Evolutionary conservation across 2,797 vertebrate genomes (phyloP), one percentile per base, ranked within the genome.

Genomic region (Danio jaintianensis): DNA sequence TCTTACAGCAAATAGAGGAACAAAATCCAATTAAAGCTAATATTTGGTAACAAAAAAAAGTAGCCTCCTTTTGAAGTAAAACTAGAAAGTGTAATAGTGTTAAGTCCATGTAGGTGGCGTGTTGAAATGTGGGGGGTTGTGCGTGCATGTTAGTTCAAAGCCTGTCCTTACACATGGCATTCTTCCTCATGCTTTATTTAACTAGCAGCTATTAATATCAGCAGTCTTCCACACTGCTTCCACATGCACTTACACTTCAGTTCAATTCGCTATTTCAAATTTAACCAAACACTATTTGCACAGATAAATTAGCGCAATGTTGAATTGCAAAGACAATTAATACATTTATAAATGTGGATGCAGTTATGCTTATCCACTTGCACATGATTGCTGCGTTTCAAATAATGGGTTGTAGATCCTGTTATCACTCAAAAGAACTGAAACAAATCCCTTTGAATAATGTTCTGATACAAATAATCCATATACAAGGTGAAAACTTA

Each of bases 181-280:
- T 85, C 75, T 68, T 76, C 66, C 70, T 73, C 74, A 45, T 13
- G 48, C 64, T 70, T 80, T 79, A 74, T 85, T 82, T 82, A 84
- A 82, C 80, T 58, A 78, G 16, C 3, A 38, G 71, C 83, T 86
- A 85, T 85, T 83, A 85, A 81, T 84, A 83, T 43, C 22, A 74
- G 70, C n/a, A 20, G 22, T 38, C 79, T 70, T 80, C 64, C 52
- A 80, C 6, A 72, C 58, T 70, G 55, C 58, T 29, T 45, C 2
- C 64, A 68, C n/a, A 82, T 11, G 53, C 73, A 42, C 11, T 40
- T 77, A 48, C 73, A n/a, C 70, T 43, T 10, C 18, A 71, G 69
- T 43, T 9, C n/a, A 55, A 69, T 56, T 43, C 40, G 15, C 5
- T 16, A 40, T 55, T 53, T 16, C 11, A 42, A 48, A 22, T 22